phyloP scores from a whole-genome alignment of 1,140 invertebrate species.

The Triops longicaudatus region DNA sequence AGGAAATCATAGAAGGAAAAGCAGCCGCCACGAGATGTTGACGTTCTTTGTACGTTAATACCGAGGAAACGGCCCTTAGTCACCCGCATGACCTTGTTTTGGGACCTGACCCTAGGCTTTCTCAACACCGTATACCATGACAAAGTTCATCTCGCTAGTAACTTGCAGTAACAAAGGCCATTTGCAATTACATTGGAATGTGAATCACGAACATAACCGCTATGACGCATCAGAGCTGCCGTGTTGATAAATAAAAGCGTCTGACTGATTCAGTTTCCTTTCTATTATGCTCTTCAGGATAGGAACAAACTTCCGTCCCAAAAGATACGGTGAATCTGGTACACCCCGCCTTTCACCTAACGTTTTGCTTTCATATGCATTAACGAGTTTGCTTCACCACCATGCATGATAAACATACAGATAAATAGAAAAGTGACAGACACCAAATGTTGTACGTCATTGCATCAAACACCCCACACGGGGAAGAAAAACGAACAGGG shows the following conservation, averaged over 20 bases:
- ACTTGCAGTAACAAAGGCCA: too few relatives aligned
- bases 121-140: too few relatives aligned
- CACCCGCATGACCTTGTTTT: background rate
- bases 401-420: background rate
- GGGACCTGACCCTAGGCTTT: background rate
- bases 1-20: background rate
- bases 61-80: background rate
- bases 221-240: background rate
- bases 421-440: background rate
- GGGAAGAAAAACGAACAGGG: background rate
- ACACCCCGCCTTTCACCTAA: background rate
- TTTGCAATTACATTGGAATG: background rate
- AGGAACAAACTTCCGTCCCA: background rate
- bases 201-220: background rate
- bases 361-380: background rate
- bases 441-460: background rate
- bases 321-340: background rate
- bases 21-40: background rate
- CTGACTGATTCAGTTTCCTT: background rate
- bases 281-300: background rate
- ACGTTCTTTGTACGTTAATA: background rate
- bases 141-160: background rate
- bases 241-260: background rate
- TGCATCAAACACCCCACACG: background rate
- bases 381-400: background rate